Conservation (phyloP, 2,797 vertebrate genomes). For the Cephalopachus bancanus region DNA sequence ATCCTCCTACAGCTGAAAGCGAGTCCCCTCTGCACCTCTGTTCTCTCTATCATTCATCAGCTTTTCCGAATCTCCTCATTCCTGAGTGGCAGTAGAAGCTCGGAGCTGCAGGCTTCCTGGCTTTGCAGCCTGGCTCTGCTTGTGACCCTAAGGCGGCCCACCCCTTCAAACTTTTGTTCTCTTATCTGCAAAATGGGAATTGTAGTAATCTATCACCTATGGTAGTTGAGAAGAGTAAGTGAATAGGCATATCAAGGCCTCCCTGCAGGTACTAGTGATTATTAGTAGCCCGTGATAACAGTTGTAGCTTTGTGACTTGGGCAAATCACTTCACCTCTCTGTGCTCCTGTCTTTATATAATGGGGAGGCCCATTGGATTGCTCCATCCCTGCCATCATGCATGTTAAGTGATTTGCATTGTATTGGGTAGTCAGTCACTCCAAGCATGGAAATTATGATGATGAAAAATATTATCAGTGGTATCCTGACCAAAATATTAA, state of each 20-base stretch:
- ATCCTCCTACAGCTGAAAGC: background rate
- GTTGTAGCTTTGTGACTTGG: background rate
- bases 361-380: background rate
- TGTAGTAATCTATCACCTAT: fast-evolving
- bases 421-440: background rate
- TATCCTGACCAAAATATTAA: background rate
- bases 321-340: background rate
- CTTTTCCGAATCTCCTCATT: background rate
- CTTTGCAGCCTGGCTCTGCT: background rate
- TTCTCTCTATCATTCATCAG: fast-evolving
- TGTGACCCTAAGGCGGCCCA: background rate
- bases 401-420: fast-evolving
- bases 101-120: background rate
- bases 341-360: background rate
- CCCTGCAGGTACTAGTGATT: fast-evolving
- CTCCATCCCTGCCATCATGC: background rate
- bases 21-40: fast-evolving
- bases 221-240: too few species aligned
- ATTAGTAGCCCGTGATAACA: too few species aligned
- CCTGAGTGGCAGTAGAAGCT: background rate
- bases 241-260: fast-evolving
- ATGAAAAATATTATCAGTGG: background rate
- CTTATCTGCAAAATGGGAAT: background rate
- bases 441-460: background rate
- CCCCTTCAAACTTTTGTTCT: background rate